Evolutionary conservation across 2,113 vertebrate genomes (phyloP), one percentile per base, ranked within the genome.

Genomic region (Zosterops hypoxanthus): DNA sequence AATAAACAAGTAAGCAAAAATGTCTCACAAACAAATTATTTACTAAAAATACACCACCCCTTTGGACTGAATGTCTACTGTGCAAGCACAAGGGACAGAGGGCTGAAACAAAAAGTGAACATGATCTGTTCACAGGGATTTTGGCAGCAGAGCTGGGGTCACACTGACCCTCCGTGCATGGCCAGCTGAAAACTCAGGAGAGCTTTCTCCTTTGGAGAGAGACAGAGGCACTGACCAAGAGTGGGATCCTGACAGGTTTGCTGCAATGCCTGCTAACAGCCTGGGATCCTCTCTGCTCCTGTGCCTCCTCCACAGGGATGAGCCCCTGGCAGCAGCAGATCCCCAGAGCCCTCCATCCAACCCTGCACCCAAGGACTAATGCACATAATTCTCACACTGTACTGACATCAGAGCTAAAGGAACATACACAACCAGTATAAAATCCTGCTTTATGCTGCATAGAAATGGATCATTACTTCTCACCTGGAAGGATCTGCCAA

Each of bases 161-260:
- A 52, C 3, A 2, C 33, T 2, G 2, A 46, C 8, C 11, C 36
- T 49, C 63, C 1, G 0, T 41, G 41, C n/a, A 7, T 2, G 4
- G 25, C 25, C 59, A 88, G 39, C 33, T 61, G 68, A 79, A 93
- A 77, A 57, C 21, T 59, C 68, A 26, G 53, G 24, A 70, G 47
- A 72, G 42, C 52, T 12, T 64, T 49, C 12, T n/a, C 20, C 52
- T 71, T 42, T 71, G 64, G n/a, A 72, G 47, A 80, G 6, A n/a
- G 25, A 52, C 36, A 71, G 16, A 21, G 12, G 19, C 31, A 28
- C 24, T 78, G 52, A 34, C 3, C 39, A 64, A 52, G 83, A 36
- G 3, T 2, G 1, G 42, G 44, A 25, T 52, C 29, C 60, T n/a
- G 7, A 13, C 18, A 59, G 36, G 14, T 28, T 18, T 59, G 9